These are phyloP conservation scores for Ellobius talpinus DNA, from an alignment of 2,113 vertebrate species.

Conservation along the genomic window DNA sequence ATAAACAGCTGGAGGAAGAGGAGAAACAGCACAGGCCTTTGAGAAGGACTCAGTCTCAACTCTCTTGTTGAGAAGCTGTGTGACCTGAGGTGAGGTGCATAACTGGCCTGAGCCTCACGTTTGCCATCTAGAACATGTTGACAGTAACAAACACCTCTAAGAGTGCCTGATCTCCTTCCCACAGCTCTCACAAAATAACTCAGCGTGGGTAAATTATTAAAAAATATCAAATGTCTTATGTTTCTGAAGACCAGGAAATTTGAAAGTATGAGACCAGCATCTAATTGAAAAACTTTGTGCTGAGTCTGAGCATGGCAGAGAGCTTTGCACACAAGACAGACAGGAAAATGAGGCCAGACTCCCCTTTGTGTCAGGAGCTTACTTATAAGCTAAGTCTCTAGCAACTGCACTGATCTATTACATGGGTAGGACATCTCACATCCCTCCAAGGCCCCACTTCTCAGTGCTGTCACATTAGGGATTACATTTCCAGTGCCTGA, in stretches of 20 bases:
- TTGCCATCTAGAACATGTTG: background rate
- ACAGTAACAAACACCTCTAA: background rate
- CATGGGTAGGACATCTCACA: no score
- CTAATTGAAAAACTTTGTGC: no score
- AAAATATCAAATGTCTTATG: background rate
- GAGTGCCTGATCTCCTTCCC: background rate
- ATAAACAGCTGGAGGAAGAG: background rate
- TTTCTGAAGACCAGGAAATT: background rate
- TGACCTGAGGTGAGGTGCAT: background rate
- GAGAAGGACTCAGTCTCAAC: background rate
- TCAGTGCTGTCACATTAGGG: background rate
- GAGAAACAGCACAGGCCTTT: background rate
- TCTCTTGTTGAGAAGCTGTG: background rate
- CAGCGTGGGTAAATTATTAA: background rate
- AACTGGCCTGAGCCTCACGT: background rate
- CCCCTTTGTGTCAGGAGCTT: background rate
- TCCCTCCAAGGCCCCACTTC: background rate
- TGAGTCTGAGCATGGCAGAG: rapidly evolving
- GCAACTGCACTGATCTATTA: background rate
- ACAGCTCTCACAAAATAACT: background rate
- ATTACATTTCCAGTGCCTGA: background rate
- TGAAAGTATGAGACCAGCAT: background rate
- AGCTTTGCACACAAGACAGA: background rate
- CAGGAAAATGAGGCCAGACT: background rate
- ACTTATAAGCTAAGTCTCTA: background rate